These are phyloP conservation scores for Chloroceryle aenea DNA, from an alignment of 2,113 vertebrate genomes.

Conservation along the genomic window DNA sequence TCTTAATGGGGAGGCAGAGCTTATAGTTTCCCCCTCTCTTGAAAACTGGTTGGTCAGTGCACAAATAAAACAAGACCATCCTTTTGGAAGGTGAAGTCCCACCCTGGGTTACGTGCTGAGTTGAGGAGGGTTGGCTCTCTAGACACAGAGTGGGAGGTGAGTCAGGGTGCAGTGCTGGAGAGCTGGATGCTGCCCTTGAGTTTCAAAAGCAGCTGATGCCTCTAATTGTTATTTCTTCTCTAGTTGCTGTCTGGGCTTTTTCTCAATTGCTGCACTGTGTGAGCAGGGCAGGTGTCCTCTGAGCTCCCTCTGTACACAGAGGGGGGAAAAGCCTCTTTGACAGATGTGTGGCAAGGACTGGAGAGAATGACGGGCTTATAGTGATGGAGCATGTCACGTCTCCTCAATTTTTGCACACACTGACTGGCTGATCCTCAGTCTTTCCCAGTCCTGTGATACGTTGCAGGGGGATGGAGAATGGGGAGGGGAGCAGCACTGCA, in stretches of 20 bases:
- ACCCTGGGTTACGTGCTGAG: neutral
- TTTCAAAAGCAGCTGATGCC: neutral
- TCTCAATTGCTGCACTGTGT: neutral
- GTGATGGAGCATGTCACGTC: neutral
- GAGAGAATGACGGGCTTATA: neutral
- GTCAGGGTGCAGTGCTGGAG: neutral
- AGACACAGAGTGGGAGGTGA: neutral
- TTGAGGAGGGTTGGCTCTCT: neutral
- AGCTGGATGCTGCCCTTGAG: neutral
- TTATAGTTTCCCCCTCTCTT: neutral
- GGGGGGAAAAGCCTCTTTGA: neutral
- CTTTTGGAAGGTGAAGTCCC: neutral
- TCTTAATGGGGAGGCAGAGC: neutral
- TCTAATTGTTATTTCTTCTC: neutral
- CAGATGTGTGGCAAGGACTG: neutral
- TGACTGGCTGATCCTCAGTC: neutral
- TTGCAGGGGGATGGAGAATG: neutral
- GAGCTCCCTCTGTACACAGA: neutral
- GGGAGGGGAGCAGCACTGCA: neutral
- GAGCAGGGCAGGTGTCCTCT: neutral
- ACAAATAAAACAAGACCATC: neutral
- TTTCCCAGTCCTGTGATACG: accelerated
- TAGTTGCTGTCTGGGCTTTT: neutral
- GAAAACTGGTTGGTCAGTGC: neutral
- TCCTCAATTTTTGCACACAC: neutral